Percentiles rank a stretch among this genome's conserved stretches.
phyloP scores from a whole-genome alignment of 2,888 invertebrate species.

The Phyllotreta striolata region DNA sequence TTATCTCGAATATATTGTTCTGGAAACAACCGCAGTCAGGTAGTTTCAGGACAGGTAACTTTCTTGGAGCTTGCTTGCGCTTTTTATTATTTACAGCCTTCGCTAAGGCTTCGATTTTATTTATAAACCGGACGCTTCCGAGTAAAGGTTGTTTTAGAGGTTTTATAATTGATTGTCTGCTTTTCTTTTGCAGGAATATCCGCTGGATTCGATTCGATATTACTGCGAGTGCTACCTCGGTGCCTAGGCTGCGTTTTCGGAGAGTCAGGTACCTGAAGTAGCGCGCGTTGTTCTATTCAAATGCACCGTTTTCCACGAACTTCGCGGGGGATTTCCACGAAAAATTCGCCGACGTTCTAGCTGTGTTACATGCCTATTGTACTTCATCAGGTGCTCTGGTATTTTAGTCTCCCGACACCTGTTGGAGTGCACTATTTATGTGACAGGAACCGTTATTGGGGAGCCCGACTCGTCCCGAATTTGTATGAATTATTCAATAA shows the following conservation, averaged over 20 bases:
- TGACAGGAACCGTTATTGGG: slow-evolving; percentile 64
- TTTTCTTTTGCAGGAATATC: too few species aligned
- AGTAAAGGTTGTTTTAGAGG: neutral
- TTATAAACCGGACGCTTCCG: neutral
- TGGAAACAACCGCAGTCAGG: too few species aligned
- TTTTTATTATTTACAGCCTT: neutral
- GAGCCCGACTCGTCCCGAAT: too few species aligned
- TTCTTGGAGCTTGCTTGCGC: too few species aligned
- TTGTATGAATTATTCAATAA: too few species aligned
- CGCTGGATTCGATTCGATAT: slow-evolving; percentile 47
- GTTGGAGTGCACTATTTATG: slow-evolving; percentile 99
- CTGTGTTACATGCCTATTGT: slow-evolving; percentile 96
- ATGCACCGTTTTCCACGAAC: slow-evolving; percentile 46
- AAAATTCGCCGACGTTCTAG: slow-evolving; percentile 1
- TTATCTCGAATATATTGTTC: too few species aligned
- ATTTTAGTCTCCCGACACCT: slow-evolving; percentile 91
- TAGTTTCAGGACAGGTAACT: too few species aligned
- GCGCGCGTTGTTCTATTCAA: slow-evolving; percentile 83
- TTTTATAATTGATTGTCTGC: too few species aligned
- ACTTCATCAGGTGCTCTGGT: slow-evolving; percentile 99
- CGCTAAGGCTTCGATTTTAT: neutral
- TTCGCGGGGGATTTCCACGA: neutral
- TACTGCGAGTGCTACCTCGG: slow-evolving; percentile 88
- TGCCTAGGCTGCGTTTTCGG: slow-evolving; percentile 77
- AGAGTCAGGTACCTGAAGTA: slow-evolving; percentile 99